A percentile compares a stretch with the other conserved stretches of the same genome.
Evolutionary conservation across 2,888 invertebrate genomes (phyloP).

Genomic region (Agonum fuliginosum): DNA sequence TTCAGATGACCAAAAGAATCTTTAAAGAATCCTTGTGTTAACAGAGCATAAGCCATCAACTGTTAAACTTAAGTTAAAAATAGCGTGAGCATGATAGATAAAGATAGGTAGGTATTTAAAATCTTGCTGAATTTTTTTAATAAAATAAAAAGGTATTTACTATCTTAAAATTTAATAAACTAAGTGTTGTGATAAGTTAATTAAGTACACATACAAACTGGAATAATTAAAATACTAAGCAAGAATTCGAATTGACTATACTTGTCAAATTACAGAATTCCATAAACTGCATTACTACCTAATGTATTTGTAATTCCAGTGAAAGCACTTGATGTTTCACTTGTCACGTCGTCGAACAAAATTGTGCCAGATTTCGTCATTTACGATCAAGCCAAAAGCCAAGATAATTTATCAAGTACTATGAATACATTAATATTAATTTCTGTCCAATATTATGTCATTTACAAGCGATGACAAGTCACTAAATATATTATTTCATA

Average conservation of each 20-base stretch:
- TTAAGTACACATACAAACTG: too few relatives aligned
- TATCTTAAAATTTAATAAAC: too few relatives aligned
- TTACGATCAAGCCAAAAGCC: not conserved
- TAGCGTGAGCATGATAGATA: too few relatives aligned
- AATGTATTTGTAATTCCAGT: conserved; percentile 38
- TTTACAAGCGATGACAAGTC: not conserved
- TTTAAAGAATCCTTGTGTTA: too few relatives aligned
- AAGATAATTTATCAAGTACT: conserved; percentile 11
- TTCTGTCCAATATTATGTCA: not conserved
- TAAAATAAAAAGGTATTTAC: too few relatives aligned
- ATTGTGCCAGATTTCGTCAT: not conserved
- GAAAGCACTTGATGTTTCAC: conserved; percentile 28
- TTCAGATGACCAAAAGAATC: too few relatives aligned
- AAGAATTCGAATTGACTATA: too few relatives aligned
- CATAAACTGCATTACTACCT: not conserved
- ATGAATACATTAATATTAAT: not conserved
- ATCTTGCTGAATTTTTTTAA: too few relatives aligned
- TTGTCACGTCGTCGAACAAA: not conserved
- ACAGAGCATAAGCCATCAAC: too few relatives aligned
- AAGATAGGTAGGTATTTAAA: too few relatives aligned
- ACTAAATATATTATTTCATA: not conserved
- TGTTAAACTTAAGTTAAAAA: too few relatives aligned
- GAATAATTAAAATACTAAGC: not conserved
- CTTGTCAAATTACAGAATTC: not conserved
- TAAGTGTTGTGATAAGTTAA: too few relatives aligned